Evolutionary conservation across 1,140 invertebrate species (phyloP).

Genomic region (Microplitis mediator): DNA sequence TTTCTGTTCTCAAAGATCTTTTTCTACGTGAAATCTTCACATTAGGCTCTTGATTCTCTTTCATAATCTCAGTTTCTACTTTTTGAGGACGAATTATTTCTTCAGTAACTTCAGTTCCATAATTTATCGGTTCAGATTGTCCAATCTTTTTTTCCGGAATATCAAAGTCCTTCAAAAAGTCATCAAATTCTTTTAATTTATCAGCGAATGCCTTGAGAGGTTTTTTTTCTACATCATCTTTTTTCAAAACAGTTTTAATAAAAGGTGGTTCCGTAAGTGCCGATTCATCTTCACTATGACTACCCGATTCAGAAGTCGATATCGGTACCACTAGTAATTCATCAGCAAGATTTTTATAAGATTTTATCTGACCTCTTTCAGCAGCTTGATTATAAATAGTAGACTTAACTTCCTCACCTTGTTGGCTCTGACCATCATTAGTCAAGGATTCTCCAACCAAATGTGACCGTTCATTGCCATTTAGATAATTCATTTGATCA

Average conservation of each 20-base stretch:
- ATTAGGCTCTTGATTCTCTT: conserved; percentile 2
- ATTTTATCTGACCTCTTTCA: conserved; percentile 45
- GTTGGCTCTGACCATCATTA: conserved; percentile 22
- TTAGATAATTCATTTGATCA: conserved; percentile 45
- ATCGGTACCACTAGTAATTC: not conserved
- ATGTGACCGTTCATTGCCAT: conserved; percentile 31
- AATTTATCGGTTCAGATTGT: conserved; percentile 26
- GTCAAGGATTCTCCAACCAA: conserved; percentile 35
- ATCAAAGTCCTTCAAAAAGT: conserved; percentile 55
- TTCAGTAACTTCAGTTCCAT: conserved; percentile 32
- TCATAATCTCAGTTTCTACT: conserved; percentile 8
- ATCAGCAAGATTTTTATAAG: conserved; percentile 29
- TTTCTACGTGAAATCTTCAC: conserved; percentile 19
- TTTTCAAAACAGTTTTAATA: conserved; percentile 25
- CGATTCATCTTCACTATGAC: not conserved
- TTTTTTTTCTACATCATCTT: conserved; percentile 28
- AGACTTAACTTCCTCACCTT: conserved; percentile 31
- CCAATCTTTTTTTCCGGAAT: conserved; percentile 36
- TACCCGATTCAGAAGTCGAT: not conserved
- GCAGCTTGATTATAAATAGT: conserved; percentile 47
- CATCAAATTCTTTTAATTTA: conserved; percentile 53
- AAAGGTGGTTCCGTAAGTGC: conserved; percentile 37
- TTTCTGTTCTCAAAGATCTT: conserved; percentile 33
- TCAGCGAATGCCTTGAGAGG: conserved; percentile 38
- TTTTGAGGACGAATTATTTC: conserved; percentile 33